phyloP scores from a whole-genome alignment of 1,140 invertebrate genomes.

The Geopemphigus sp. region DNA sequence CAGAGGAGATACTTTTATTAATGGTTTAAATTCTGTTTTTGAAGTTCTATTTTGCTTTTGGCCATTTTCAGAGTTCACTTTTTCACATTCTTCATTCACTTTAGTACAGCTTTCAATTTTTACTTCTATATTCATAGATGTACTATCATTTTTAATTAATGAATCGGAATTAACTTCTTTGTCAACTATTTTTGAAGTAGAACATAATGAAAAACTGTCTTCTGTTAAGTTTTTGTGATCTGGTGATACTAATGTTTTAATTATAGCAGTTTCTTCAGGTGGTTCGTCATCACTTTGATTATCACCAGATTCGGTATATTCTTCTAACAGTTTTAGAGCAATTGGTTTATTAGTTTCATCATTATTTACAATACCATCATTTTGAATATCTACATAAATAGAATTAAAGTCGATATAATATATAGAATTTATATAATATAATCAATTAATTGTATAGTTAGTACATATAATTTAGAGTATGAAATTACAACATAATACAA shows the following conservation, averaged over 20 bases:
- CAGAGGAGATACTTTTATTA: not conserved
- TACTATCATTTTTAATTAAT: not conserved
- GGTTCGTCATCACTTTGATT: constrained; percentile 18
- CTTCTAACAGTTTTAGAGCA: constrained; percentile 31
- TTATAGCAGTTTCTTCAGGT: constrained; percentile 17
- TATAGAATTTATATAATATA: no score
- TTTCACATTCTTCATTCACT: not conserved
- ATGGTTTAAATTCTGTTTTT: constrained; percentile 23
- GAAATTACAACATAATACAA: no score
- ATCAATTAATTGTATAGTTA: no score
- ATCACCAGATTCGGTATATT: constrained; percentile 26
- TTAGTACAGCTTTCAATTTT: not conserved
- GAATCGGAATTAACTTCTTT: not conserved
- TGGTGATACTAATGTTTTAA: not conserved
- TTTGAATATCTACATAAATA: not conserved
- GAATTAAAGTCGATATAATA: not conserved
- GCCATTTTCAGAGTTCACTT: not conserved
- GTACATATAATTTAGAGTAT: no score
- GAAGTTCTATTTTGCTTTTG: constrained; percentile 23
- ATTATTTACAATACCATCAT: not conserved
- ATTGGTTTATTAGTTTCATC: not conserved
- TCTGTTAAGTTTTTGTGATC: not conserved
- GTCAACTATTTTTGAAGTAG: not conserved
- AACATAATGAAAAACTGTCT: not conserved
- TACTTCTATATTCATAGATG: not conserved